Evolutionary conservation across 2,888 invertebrate genomes (phyloP).

Genomic region (Acholoe squamosa): DNA sequence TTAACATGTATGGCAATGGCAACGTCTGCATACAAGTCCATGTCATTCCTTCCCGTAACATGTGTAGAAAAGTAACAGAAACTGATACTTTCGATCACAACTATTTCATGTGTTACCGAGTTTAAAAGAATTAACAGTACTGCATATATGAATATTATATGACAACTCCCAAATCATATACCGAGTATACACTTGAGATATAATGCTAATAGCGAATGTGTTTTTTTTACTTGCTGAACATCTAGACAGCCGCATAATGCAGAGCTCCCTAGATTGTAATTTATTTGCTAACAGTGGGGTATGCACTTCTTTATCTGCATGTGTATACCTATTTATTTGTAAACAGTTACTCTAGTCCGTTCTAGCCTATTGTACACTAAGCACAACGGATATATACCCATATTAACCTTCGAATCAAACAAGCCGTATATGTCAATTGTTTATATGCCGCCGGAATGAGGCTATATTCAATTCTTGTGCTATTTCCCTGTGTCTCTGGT

Average conservation of each 20-base stretch:
- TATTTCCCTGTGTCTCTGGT: neutral
- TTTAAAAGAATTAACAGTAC: too few species aligned
- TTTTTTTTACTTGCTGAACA: neutral
- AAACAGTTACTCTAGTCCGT: slow-evolving; percentile 51
- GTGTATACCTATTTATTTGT: slow-evolving; percentile 44
- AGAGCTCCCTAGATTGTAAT: slow-evolving; percentile 37
- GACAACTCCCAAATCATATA: too few species aligned
- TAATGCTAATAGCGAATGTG: neutral
- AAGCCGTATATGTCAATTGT: neutral
- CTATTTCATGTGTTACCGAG: too few species aligned
- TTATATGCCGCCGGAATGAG: neutral
- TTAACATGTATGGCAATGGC: neutral
- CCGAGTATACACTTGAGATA: too few species aligned
- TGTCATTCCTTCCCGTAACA: neutral
- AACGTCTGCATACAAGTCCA: neutral
- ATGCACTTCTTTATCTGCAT: slow-evolving; percentile 8
- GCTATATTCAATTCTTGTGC: neutral
- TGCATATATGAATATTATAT: too few species aligned
- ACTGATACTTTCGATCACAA: neutral
- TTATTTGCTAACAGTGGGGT: slow-evolving; percentile 41
- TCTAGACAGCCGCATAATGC: slow-evolving; percentile 8
- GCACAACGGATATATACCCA: neutral
- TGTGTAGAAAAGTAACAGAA: neutral
- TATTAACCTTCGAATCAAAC: slow-evolving; percentile 42
- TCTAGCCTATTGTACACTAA: slow-evolving; percentile 27